Evolutionary conservation across 2,113 vertebrate genomes (phyloP), one percentile per base, ranked within the genome.

Genomic region (Malurus elegans): DNA sequence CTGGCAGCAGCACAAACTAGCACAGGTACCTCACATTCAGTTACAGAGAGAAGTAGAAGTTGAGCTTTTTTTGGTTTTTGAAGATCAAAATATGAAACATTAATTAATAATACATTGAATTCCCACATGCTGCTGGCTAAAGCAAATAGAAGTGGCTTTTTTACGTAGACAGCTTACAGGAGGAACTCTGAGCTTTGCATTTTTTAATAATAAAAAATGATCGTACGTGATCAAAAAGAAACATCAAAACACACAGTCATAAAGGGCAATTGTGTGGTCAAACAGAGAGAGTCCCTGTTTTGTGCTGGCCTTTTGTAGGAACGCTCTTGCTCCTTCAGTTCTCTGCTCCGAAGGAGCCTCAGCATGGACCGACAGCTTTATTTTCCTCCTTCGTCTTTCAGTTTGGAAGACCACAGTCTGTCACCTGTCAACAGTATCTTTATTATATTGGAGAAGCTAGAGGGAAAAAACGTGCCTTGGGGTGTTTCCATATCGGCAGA

Each of bases 381-480:
- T 47, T 92, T 45, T 56, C n/a, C 71, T 34, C 50, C 0, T 76
- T 70, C 83, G 8, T 90, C 91, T 94, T 70, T 92, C 89, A 84
- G 61, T 64, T 25, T 32, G 72, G 85, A 36, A 84, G 53, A 62
- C n/a, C 64, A 66, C 7, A 12, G 45, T 53, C 73, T 89, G 72
- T 40, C 85, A 79, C 94, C 96, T 97, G 90, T 97, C 97, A 97
- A 74, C 95, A 7, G 94, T 3, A 36, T 26, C 94, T 92, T 97
- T 96, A 96, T 96, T 95, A 92, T 95, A 54, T 20, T 66, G 66
- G 70, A 93, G 92, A 74, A 93, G 56, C 56, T 17, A 21, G 5
- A 65, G n/a, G 38, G 9, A 4, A 23, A 70, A 78, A 53, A 69
- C 32, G 31, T 70, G 91, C 85, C 76, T 85, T 58, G 80, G 48